Evolutionary conservation across 92 coral and sea anemone genomes (phyloP).

Genomic region (Muricea muricata): DNA sequence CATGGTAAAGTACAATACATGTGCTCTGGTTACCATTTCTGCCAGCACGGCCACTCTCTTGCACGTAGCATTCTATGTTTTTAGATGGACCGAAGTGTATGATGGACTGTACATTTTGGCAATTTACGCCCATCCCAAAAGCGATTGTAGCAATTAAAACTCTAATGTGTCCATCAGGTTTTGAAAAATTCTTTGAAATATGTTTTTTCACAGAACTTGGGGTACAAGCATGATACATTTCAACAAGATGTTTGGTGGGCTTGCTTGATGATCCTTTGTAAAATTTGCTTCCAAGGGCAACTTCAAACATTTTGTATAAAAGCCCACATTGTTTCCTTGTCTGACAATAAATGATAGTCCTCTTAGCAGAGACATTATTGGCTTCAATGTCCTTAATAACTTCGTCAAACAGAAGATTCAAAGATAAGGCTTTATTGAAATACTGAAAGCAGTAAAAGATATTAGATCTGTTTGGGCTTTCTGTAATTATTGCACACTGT

Average conservation of each 20-base stretch:
- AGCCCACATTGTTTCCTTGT: conserved; percentile 28
- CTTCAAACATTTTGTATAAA: conserved; percentile 18
- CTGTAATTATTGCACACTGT: neutral
- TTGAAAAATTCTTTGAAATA: conserved; percentile 27
- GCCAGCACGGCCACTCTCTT: too few species aligned
- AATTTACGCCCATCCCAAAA: conserved; percentile 20
- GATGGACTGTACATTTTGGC: conserved; percentile 10
- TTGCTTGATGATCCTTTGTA: conserved; percentile 20
- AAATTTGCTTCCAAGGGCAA: conserved; percentile 30
- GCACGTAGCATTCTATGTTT: too few species aligned
- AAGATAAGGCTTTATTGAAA: conserved; percentile 1
- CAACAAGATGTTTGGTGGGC: conserved; percentile 21
- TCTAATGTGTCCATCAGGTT: conserved; percentile 27
- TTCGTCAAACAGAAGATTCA: neutral
- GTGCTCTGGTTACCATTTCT: too few species aligned
- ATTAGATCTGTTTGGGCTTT: conserved; percentile 16
- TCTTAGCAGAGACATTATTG: neutral
- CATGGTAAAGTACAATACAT: conserved; percentile 14
- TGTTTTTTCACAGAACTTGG: conserved; percentile 17
- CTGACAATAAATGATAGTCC: conserved; percentile 27
- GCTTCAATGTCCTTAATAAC: neutral
- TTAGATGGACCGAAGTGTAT: too few species aligned
- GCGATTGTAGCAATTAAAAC: conserved; percentile 22
- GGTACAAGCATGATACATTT: conserved; percentile 27
- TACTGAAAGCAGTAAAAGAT: conserved; percentile 33